These are phyloP conservation scores for Nematolebias whitei DNA, from an alignment of 2,113 vertebrate species.

Conservation along the genomic window DNA sequence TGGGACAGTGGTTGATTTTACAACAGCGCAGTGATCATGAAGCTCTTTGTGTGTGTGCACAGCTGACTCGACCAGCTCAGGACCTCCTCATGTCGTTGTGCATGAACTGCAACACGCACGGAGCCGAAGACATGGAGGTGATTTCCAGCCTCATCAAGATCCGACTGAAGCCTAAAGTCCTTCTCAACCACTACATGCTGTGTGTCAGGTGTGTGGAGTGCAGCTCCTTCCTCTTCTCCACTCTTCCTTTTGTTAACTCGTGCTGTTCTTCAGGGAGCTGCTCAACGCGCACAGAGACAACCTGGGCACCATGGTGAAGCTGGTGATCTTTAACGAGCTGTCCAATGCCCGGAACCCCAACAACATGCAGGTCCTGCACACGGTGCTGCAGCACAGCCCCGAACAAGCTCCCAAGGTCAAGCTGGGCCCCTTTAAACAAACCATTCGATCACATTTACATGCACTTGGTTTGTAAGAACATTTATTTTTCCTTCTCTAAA, in stretches of 20 bases:
- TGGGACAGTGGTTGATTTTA: too few species aligned
- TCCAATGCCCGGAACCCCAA: constrained; percentile 97
- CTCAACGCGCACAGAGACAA: constrained; percentile 95
- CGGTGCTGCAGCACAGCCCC: constrained; percentile 93
- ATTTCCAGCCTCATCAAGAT: constrained; percentile 98
- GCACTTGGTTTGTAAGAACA: neutral
- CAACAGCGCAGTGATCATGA: neutral
- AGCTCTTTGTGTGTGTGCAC: constrained; percentile 2
- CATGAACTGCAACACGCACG: constrained; percentile 93
- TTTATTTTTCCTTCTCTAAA: neutral
- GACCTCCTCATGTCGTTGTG: constrained; percentile 97
- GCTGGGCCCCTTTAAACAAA: neutral
- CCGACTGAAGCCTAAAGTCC: constrained; percentile 96
- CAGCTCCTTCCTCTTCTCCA: too few species aligned
- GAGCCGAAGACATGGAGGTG: constrained; percentile 93
- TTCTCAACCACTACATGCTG: constrained; percentile 96
- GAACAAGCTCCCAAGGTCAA: constrained; percentile 95
- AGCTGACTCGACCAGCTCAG: constrained; percentile 97
- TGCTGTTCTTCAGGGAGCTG: constrained; percentile 84
- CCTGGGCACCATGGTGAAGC: constrained; percentile 94
- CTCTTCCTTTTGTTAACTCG: neutral
- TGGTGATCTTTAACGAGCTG: constrained; percentile 96
- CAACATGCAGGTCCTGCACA: constrained; percentile 98
- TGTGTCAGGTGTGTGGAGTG: constrained; percentile 86
- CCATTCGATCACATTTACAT: neutral